phyloP scores from a whole-genome alignment of 2,113 vertebrate genomes.

The Sphyrna mokarran region DNA sequence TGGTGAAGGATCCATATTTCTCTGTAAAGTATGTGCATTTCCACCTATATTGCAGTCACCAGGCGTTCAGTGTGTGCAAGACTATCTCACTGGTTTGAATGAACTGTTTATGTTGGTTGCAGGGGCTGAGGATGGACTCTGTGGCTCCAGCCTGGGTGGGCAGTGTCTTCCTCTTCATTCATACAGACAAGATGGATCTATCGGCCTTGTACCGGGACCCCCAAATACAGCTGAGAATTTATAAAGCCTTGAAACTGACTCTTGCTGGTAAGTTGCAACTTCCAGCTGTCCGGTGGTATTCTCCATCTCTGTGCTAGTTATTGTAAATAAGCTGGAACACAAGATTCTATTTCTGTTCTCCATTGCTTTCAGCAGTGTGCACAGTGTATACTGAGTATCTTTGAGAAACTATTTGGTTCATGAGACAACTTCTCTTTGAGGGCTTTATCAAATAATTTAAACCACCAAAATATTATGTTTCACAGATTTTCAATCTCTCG shows the following conservation, averaged over 20 bases:
- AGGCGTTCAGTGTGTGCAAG: not conserved
- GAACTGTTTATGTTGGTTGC: conserved; percentile 32
- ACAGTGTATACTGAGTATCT: not conserved
- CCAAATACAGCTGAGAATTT: conserved; percentile 66
- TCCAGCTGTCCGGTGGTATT: not conserved
- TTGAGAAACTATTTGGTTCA: not conserved
- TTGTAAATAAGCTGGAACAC: not conserved
- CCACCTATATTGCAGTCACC: not conserved
- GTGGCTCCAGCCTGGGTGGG: conserved; percentile 66
- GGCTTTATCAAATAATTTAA: not conserved
- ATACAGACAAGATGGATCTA: conserved; percentile 60
- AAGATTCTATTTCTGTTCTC: not conserved
- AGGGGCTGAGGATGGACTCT: conserved; percentile 61
- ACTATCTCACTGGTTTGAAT: not conserved
- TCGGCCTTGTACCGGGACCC: conserved; percentile 67
- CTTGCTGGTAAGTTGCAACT: conserved; percentile 64
- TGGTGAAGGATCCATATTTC: not conserved
- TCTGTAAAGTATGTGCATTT: not conserved
- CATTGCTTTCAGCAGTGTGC: not conserved
- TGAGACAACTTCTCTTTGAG: not conserved
- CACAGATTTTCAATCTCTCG: not conserved
- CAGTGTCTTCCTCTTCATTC: conserved; percentile 80
- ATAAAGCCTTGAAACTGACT: conserved; percentile 75
- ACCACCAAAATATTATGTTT: not conserved
- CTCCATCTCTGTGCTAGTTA: not conserved